phyloP scores from a whole-genome alignment of 1,140 invertebrate genomes.

The Drosophila gunungcola region DNA sequence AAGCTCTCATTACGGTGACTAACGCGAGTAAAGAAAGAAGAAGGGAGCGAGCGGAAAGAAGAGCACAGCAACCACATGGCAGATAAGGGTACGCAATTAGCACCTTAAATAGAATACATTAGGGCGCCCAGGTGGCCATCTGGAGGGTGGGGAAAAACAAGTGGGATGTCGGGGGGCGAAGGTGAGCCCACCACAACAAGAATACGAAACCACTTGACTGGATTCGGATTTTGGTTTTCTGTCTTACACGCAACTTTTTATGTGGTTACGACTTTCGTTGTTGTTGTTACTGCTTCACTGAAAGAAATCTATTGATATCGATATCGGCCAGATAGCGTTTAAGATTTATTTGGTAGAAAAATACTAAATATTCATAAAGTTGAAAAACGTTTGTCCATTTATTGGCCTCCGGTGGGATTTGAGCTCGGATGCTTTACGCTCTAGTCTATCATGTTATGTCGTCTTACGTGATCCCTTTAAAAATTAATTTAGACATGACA shows the following conservation, averaged over 20 bases:
- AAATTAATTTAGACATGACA: not conserved
- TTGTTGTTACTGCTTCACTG: slow-evolving; percentile 29
- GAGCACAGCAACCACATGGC: slow-evolving; percentile 33
- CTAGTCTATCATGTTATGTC: too few relatives aligned
- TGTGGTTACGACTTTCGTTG: slow-evolving; percentile 20
- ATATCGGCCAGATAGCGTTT: too few relatives aligned
- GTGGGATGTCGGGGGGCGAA: not conserved
- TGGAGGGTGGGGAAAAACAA: not conserved
- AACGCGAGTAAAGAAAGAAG: slow-evolving; percentile 8
- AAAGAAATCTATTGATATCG: too few relatives aligned
- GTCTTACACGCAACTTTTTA: slow-evolving; percentile 60
- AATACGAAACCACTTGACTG: slow-evolving; percentile 50
- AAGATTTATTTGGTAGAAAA: too few relatives aligned
- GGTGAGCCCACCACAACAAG: slow-evolving; percentile 43
- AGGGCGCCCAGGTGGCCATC: slow-evolving; percentile 44
- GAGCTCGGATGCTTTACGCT: not conserved
- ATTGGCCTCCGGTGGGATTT: too few relatives aligned
- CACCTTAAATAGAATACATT: slow-evolving; percentile 60
- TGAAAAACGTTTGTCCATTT: too few relatives aligned
- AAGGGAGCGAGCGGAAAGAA: not conserved
- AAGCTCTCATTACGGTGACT: slow-evolving; percentile 38
- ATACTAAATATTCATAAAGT: too few relatives aligned
- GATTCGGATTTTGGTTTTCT: slow-evolving; percentile 36
- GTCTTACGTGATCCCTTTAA: too few relatives aligned
- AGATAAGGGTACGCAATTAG: slow-evolving; percentile 59